phyloP scores from a whole-genome alignment of 2,113 vertebrate genomes.

The Phrynosoma platyrhinos region DNA sequence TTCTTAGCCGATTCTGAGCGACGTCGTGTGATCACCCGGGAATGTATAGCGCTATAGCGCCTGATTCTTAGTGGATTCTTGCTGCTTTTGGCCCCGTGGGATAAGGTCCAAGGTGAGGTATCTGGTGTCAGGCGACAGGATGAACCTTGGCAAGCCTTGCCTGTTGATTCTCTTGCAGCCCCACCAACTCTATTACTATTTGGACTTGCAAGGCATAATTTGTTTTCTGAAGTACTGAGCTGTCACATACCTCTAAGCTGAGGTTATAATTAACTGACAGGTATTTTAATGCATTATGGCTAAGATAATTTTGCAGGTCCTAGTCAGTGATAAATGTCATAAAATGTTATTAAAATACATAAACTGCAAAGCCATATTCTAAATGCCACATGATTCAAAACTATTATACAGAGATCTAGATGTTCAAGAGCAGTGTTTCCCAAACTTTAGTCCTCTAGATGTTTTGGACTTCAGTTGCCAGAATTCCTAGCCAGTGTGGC shows the following conservation, averaged over 20 bases:
- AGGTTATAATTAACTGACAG: slow-evolving; percentile 18
- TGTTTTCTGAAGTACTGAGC: slow-evolving; percentile 25
- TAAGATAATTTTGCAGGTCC: not conserved
- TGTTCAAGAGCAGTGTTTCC: too few relatives aligned
- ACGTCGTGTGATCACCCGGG: too few relatives aligned
- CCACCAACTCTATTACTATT: slow-evolving; percentile 5
- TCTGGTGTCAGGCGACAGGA: slow-evolving; percentile 46
- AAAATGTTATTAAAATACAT: not conserved
- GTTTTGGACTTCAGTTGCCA: too few relatives aligned
- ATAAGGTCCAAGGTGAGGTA: slow-evolving; percentile 28
- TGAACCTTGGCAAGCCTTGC: slow-evolving; percentile 27
- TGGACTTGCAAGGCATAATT: slow-evolving; percentile 29
- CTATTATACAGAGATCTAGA: too few relatives aligned
- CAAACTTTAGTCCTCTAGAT: too few relatives aligned
- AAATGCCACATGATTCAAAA: not conserved
- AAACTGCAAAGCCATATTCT: not conserved
- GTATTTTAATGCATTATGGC: slow-evolving; percentile 26
- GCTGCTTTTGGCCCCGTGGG: too few relatives aligned
- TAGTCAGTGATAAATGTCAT: not conserved
- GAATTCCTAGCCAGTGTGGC: too few relatives aligned
- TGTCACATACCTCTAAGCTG: slow-evolving; percentile 31
- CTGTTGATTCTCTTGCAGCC: not conserved
- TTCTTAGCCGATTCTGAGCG: too few relatives aligned
- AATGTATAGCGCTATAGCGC: too few relatives aligned
- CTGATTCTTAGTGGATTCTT: too few relatives aligned